phyloP scores from a whole-genome alignment of 1,140 invertebrate species.

The Rhagoletis zephyria region DNA sequence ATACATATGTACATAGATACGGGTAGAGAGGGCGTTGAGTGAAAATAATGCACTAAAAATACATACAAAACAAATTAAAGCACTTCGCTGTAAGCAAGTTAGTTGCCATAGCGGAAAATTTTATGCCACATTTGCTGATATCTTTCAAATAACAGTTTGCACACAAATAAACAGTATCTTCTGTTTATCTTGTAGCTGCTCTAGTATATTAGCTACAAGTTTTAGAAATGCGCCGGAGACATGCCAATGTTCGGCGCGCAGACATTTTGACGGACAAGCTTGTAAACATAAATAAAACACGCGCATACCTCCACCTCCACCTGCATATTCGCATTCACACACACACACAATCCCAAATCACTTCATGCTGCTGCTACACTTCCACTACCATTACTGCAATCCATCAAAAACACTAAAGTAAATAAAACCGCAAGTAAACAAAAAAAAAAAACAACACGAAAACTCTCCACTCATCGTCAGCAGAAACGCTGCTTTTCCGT shows the following conservation, averaged over 20 bases:
- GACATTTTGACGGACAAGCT: slow-evolving; percentile 12
- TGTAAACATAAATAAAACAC: background rate
- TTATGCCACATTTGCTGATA: background rate
- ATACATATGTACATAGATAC: too few relatives aligned
- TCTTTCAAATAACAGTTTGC: background rate
- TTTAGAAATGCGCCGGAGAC: background rate
- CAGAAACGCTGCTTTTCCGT: background rate
- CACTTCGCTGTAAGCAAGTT: too few relatives aligned
- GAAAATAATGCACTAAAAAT: background rate
- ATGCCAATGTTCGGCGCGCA: background rate
- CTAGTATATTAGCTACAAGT: background rate
- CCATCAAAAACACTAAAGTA: background rate
- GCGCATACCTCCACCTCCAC: background rate
- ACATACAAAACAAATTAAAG: background rate
- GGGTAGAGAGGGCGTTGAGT: background rate
- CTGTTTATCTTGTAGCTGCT: background rate
- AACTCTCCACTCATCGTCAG: background rate
- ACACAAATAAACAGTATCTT: background rate
- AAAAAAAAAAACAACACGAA: background rate
- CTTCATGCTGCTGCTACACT: slow-evolving; percentile 11
- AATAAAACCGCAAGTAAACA: background rate
- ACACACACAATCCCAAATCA: background rate
- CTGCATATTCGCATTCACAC: background rate
- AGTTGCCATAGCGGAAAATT: too few relatives aligned
- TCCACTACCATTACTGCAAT: background rate